phyloP scores from a whole-genome alignment of 1,140 invertebrate genomes.

The Heliothis subflexa region DNA sequence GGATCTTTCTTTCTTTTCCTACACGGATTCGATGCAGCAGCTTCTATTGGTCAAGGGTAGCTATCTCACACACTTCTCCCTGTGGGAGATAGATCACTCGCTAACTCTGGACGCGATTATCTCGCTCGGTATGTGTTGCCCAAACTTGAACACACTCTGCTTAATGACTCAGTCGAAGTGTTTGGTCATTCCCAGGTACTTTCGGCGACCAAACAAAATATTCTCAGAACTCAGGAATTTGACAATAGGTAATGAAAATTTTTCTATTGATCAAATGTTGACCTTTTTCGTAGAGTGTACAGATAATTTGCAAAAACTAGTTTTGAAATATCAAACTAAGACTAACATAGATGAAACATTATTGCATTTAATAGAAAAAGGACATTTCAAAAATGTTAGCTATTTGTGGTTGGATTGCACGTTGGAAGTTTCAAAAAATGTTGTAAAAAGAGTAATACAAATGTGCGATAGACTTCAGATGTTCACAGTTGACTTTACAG shows the following conservation, averaged over 20 bases:
- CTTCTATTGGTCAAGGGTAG: conserved; percentile 75
- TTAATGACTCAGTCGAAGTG: conserved; percentile 79
- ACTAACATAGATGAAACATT: conserved; percentile 73
- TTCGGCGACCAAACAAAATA: conserved; percentile 67
- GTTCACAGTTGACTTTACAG: conserved; percentile 74
- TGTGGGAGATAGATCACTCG: conserved; percentile 81
- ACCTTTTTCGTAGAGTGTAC: conserved; percentile 78
- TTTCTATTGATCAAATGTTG: conserved; percentile 74
- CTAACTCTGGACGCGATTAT: conserved; percentile 76
- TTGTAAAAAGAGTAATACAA: conserved; percentile 75
- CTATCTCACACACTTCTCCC: conserved; percentile 80
- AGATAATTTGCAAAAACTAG: conserved; percentile 71
- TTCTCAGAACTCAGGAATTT: conserved; percentile 74
- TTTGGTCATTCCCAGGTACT: conserved; percentile 73
- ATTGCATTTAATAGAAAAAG: conserved; percentile 69
- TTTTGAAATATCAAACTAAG: conserved; percentile 80
- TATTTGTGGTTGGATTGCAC: conserved; percentile 83
- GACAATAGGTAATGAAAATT: conserved; percentile 80
- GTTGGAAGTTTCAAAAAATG: conserved; percentile 75
- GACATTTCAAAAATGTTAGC: conserved; percentile 72
- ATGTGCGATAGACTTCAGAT: conserved; percentile 71
- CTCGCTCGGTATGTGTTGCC: conserved; percentile 75
- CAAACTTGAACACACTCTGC: conserved; percentile 72
- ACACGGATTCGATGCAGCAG: conserved; percentile 71
- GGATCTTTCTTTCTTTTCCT: conserved; percentile 82